phyloP scores from a whole-genome alignment of 2,113 vertebrate species.

The Serilophus lunatus region DNA sequence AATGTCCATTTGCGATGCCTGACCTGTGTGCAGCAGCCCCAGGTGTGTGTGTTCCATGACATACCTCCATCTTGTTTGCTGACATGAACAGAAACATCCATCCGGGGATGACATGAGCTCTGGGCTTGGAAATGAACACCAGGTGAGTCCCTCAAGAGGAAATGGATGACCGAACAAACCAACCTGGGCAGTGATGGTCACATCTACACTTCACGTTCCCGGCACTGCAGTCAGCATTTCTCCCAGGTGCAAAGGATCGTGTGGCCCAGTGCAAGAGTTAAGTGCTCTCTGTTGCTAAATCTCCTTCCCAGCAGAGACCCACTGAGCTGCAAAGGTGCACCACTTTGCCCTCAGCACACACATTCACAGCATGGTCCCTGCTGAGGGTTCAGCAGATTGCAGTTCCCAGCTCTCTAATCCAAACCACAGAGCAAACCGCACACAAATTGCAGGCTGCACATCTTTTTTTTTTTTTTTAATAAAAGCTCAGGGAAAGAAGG shows the following conservation, averaged over 20 bases:
- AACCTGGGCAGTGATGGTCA: not conserved
- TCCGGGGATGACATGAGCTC: not conserved
- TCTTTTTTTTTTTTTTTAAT: not conserved
- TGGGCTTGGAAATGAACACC: not conserved
- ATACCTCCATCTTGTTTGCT: not conserved
- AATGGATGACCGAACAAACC: not conserved
- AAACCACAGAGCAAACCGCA: not conserved
- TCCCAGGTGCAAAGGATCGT: not conserved
- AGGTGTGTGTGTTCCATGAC: not conserved
- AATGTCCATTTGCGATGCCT: not conserved
- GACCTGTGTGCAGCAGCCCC: not conserved
- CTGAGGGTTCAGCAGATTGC: not conserved
- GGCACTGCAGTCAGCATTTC: not conserved
- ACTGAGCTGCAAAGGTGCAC: not conserved
- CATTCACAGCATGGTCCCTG: not conserved
- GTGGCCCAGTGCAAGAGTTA: not conserved
- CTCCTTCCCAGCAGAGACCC: not conserved
- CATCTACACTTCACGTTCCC: not conserved
- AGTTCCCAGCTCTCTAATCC: not conserved
- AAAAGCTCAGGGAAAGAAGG: not conserved
- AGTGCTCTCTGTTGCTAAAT: not conserved
- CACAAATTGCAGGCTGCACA: not conserved
- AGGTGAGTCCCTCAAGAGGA: not conserved
- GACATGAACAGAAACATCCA: not conserved
- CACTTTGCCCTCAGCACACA: accelerated